Conservation (phyloP, 2,113 vertebrate species). For the Caloenas nicobarica region DNA sequence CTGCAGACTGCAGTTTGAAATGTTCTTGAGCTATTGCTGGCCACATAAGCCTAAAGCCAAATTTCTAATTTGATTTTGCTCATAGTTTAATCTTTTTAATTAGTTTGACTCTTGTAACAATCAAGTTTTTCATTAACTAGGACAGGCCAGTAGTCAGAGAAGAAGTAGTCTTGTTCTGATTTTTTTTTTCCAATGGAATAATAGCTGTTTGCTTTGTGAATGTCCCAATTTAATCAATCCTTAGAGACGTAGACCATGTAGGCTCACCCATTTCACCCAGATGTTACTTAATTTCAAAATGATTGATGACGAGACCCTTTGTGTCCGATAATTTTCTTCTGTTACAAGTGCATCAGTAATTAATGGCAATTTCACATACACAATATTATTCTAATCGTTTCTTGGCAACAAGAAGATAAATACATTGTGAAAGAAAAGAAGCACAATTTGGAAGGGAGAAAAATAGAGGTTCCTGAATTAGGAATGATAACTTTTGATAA, state of each 20-base stretch:
- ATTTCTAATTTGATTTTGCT: constrained; percentile 56
- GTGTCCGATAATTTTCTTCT: not conserved
- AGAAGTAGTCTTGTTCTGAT: constrained; percentile 6
- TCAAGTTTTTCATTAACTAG: constrained; percentile 54
- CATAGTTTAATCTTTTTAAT: constrained; percentile 52
- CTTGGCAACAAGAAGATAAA: not conserved
- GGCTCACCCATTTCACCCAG: not conserved
- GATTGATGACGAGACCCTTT: not conserved
- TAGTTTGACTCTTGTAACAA: constrained; percentile 38
- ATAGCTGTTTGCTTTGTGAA: constrained; percentile 14
- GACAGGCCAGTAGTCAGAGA: constrained; percentile 15
- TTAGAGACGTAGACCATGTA: not conserved
- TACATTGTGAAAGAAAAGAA: not conserved
- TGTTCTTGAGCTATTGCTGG: constrained; percentile 14
- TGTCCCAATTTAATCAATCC: constrained; percentile 14
- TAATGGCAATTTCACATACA: constrained; percentile 13
- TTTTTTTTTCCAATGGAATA: not conserved
- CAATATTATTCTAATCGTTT: constrained; percentile 1
- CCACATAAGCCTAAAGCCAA: constrained; percentile 44
- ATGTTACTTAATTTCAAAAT: constrained; percentile 7
- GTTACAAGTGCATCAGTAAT: not conserved
- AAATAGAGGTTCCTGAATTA: not conserved
- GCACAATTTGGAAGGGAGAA: not conserved
- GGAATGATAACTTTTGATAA: not conserved
- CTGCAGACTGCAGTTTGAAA: not conserved